These are phyloP conservation scores for Drosophila kanapiae DNA, from an alignment of 1,140 invertebrate species.

Conservation along the genomic window DNA sequence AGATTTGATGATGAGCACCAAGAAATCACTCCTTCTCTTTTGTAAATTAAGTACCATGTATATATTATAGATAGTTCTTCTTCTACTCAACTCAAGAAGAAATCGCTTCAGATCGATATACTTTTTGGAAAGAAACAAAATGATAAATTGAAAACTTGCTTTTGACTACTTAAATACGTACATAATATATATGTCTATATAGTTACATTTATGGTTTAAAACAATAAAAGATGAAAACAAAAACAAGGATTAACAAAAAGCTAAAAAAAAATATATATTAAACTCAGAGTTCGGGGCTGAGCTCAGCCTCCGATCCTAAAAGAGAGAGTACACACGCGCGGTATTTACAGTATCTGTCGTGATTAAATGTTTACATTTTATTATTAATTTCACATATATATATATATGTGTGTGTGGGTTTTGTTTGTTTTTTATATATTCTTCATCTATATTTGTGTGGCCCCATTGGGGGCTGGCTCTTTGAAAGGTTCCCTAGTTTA, in stretches of 20 bases:
- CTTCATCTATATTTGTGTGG: slow-evolving; percentile 30
- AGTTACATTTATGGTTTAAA: slow-evolving; percentile 51
- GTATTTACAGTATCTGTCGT: slow-evolving; percentile 70
- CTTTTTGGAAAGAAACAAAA: slow-evolving; percentile 19
- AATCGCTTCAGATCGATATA: slow-evolving; percentile 15
- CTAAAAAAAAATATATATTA: slow-evolving; percentile 32
- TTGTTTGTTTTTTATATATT: slow-evolving; percentile 25
- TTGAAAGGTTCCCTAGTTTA: slow-evolving; percentile 51
- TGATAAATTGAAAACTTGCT: slow-evolving; percentile 32
- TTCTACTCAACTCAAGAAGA: slow-evolving; percentile 21
- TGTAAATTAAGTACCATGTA: slow-evolving; percentile 78
- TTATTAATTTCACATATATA: slow-evolving; percentile 26
- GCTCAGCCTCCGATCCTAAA: slow-evolving; percentile 20
- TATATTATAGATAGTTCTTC: slow-evolving; percentile 36
- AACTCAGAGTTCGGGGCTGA: slow-evolving; percentile 30
- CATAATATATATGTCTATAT: slow-evolving; percentile 39
- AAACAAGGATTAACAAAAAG: slow-evolving; percentile 73
- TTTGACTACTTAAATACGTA: slow-evolving; percentile 58
- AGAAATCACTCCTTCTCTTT: slow-evolving; percentile 27
- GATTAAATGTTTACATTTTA: slow-evolving; percentile 33
- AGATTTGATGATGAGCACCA: slow-evolving; percentile 47
- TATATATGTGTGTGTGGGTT: slow-evolving; percentile 11
- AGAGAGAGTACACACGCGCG: slow-evolving; percentile 57
- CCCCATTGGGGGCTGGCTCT: slow-evolving; percentile 26
- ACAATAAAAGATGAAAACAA: slow-evolving; percentile 73